phyloP scores from a whole-genome alignment of 2,797 vertebrate species.

The Selene dorsalis region DNA sequence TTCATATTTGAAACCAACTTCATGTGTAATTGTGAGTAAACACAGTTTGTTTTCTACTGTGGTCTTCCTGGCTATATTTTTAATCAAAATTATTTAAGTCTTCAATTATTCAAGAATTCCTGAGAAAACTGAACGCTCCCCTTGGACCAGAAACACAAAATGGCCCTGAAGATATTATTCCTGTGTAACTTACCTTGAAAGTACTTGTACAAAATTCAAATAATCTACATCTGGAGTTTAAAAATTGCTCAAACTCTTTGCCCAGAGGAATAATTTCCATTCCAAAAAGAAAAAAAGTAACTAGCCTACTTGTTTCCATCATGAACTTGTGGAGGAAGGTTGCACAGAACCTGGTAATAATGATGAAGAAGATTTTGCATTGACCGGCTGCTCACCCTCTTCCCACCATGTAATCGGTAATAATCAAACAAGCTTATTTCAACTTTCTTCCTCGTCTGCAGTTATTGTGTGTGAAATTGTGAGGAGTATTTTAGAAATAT shows the following conservation, averaged over 20 bases:
- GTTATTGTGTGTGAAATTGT: slow-evolving; percentile 2
- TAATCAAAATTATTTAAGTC: slow-evolving; percentile 18
- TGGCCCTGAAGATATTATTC: slow-evolving; percentile 18
- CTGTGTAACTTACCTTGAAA: slow-evolving; percentile 46
- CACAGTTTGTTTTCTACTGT: background rate
- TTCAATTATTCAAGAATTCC: slow-evolving; percentile 25
- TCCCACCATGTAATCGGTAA: slow-evolving; percentile 20
- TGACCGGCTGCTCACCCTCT: background rate
- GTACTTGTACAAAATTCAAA: slow-evolving; percentile 35
- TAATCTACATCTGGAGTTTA: slow-evolving; percentile 21
- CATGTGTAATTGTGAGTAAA: background rate
- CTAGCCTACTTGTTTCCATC: slow-evolving; percentile 2
- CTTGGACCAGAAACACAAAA: slow-evolving; percentile 28
- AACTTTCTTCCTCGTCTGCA: background rate
- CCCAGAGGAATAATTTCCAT: slow-evolving; percentile 42
- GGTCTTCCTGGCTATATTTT: background rate
- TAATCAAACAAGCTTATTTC: slow-evolving; percentile 6
- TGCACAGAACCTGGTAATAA: background rate
- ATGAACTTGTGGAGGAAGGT: slow-evolving; percentile 17
- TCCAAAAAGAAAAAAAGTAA: background rate
- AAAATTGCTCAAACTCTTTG: slow-evolving; percentile 25
- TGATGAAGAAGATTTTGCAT: background rate
- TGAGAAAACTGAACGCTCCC: slow-evolving; percentile 23
- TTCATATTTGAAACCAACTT: background rate
- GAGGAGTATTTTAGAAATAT: slow-evolving; percentile 6